These are phyloP conservation scores for Hypomecis punctinalis DNA, from an alignment of 2,888 invertebrate genomes.

Conservation along the genomic window DNA sequence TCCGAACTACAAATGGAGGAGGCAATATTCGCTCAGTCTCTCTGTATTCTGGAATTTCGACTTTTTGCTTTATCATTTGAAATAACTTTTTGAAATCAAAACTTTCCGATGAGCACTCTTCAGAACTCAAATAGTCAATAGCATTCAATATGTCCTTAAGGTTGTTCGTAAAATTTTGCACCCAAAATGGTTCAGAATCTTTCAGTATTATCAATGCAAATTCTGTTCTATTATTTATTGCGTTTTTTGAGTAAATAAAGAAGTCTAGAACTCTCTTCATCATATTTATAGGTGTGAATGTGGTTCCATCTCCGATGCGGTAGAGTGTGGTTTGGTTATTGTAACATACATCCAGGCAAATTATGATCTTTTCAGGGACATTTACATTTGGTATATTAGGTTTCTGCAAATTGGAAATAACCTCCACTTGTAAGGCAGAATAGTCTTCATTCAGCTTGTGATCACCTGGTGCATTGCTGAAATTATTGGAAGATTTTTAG, in stretches of 20 bases:
- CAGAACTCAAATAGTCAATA: slow-evolving; percentile 82
- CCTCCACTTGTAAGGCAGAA: slow-evolving; percentile 65
- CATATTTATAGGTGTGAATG: slow-evolving; percentile 85
- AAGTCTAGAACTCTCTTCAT: slow-evolving; percentile 86
- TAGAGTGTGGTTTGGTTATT: slow-evolving; percentile 84
- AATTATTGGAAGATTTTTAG: slow-evolving; percentile 1
- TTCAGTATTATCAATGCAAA: slow-evolving; percentile 86
- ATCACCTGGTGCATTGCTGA: slow-evolving; percentile 40
- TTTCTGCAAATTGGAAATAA: slow-evolving; percentile 74
- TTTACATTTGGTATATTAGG: slow-evolving; percentile 80
- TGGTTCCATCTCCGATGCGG: slow-evolving; percentile 81
- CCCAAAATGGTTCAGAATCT: slow-evolving; percentile 80
- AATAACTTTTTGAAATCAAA: slow-evolving; percentile 86
- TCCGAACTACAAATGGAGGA: slow-evolving; percentile 86
- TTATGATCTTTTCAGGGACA: slow-evolving; percentile 86
- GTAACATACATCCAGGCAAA: slow-evolving; percentile 86
- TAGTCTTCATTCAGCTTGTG: slow-evolving; percentile 45
- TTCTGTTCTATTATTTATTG: slow-evolving; percentile 86
- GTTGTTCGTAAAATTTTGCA: slow-evolving; percentile 87
- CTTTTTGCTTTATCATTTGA: slow-evolving; percentile 79
- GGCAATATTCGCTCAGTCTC: slow-evolving; percentile 70
- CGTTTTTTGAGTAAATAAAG: slow-evolving; percentile 86
- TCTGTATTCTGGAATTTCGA: slow-evolving; percentile 77
- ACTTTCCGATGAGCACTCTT: slow-evolving; percentile 78
- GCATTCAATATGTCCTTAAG: slow-evolving; percentile 82